A percentile compares a stretch with the other conserved stretches of the same genome.
phyloP scores from a whole-genome alignment of 2,888 invertebrate species.

The Spilarctia lutea region DNA sequence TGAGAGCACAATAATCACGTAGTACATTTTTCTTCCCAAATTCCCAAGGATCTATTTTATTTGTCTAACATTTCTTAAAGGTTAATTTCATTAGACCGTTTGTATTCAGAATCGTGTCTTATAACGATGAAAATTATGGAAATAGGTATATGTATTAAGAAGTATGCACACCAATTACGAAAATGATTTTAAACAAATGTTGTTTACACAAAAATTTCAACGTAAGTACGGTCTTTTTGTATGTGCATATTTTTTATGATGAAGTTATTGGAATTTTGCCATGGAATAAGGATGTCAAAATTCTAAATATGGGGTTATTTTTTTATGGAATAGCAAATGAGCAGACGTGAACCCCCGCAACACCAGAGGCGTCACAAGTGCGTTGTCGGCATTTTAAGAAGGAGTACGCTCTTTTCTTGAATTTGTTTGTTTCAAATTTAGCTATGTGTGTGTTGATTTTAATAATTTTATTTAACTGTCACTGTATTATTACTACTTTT shows the following conservation, averaged over 20 bases:
- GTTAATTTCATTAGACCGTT: conserved; percentile 60
- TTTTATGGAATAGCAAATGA: too few species aligned
- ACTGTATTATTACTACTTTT: too few species aligned
- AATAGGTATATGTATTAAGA: conserved; percentile 48
- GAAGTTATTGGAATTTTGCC: too few species aligned
- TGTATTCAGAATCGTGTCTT: conserved; percentile 63
- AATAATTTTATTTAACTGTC: neutral
- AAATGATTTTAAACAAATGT: neutral
- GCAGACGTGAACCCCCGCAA: too few species aligned
- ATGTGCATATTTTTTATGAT: neutral
- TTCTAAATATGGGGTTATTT: neutral
- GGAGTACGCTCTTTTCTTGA: too few species aligned
- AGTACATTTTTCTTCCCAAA: conserved; percentile 34
- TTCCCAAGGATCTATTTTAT: conserved; percentile 40
- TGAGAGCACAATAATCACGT: conserved; percentile 30
- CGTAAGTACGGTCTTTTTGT: too few species aligned
- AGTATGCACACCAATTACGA: neutral
- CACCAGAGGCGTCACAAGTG: too few species aligned
- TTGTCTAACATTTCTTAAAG: conserved; percentile 37
- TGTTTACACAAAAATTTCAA: neutral
- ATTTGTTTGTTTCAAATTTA: conserved; percentile 2
- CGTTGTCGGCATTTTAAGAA: too few species aligned
- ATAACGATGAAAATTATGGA: conserved; percentile 67
- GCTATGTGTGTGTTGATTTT: neutral
- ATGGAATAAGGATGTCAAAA: neutral